Conservation (phyloP, 1,140 invertebrate genomes). For the Nasonia vitripennis region DNA sequence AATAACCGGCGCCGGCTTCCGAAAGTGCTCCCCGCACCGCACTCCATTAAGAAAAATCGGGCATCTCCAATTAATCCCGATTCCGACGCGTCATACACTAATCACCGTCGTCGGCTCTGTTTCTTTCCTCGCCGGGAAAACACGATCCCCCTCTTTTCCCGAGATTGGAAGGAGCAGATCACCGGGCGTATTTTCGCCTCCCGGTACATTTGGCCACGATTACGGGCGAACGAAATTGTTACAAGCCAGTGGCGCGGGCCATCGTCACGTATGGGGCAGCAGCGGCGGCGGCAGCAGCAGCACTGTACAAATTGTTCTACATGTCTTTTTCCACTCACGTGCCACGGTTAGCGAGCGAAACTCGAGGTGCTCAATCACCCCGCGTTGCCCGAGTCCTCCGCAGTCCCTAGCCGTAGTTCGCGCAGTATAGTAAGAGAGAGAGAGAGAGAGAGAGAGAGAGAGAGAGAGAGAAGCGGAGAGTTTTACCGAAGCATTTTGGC, state of each 20-base stretch:
- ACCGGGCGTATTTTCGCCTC: conserved; percentile 25
- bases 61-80: conserved; percentile 38
- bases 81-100: conserved; percentile 33
- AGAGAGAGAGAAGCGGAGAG: not conserved
- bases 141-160: not conserved
- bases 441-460: not conserved
- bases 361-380: conserved; percentile 44
- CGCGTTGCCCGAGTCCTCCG: not conserved
- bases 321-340: conserved; percentile 51
- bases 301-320: conserved; percentile 49
- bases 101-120: conserved; percentile 1
- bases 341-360: conserved; percentile 42
- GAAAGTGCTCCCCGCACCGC: not conserved
- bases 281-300: not conserved
- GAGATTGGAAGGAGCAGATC: not conserved
- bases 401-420: not conserved
- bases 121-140: conserved; percentile 9
- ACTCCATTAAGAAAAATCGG: conserved; percentile 35
- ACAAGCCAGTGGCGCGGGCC: conserved; percentile 18
- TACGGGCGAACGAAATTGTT: conserved; percentile 44
- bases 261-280: conserved; percentile 25
- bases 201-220: conserved; percentile 40
- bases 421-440: not conserved
- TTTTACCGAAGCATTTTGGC: conserved; percentile 22
- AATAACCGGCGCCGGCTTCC: not conserved